Evolutionary conservation across 2,113 vertebrate species (phyloP), one percentile per base, ranked within the genome.

Genomic region (Xenopus laevis): DNA sequence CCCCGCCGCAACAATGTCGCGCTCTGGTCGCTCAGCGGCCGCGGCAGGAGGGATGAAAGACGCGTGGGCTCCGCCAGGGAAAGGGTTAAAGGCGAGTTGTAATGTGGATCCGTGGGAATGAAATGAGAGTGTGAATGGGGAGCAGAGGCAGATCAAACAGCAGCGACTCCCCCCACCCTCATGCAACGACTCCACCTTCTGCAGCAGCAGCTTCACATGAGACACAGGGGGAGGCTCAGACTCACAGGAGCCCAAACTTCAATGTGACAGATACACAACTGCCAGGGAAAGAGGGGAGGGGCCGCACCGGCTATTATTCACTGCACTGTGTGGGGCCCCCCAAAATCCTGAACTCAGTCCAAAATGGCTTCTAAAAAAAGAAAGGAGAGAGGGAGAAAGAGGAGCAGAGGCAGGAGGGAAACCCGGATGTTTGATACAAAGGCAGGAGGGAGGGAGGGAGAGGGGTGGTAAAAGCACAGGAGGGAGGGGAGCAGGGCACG

Each of bases 401-500:
- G 33, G 71, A 84, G 82, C 83, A 68, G 86, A 88, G 90, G 89
- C 88, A 87, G 87, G 84, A 84, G 88, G 86, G 91, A 90, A 90
- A 90, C 94, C 94, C 95, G 95, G 95, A 96, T 97, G 94, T 96
- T 90, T 90, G 91, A 88, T 91, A 91, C 93, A 93, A 93, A 94
- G 92, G 84, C 88, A 88, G 89, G 83, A 88, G 89, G 83, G 60
- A 50, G 60, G 59, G 61, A 61, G 74, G 71, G 68, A 57, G 58
- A 52, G 66, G 65, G 55, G 30, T 60, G 73, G 46, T 46, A 17
- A 18, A 53, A 74, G 18, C 67, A 20, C 9, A 12, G 61, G 62
- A 10, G 40, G 27, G 53, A 17, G 20, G 58, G 47, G 44, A 57
- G 71, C 67, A 50, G 74, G 67, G 55, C 66, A 68, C 64, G 45